phyloP scores from a whole-genome alignment of 2,888 invertebrate genomes.

The Mythimna albipuncta region DNA sequence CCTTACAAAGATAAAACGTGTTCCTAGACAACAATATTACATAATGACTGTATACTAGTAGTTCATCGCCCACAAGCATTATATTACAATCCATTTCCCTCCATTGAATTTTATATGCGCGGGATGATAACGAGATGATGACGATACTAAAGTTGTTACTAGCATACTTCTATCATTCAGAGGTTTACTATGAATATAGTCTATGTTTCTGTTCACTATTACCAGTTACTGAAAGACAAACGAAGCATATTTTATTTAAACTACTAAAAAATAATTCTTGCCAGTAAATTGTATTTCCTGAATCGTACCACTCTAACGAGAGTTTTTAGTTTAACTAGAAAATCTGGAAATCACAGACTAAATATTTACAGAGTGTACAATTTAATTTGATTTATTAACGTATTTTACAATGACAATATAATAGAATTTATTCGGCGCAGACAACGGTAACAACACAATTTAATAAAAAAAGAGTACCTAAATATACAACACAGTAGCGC shows the following conservation, averaged over 20 bases:
- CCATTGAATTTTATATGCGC: constrained; percentile 53
- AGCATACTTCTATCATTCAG: constrained; percentile 14
- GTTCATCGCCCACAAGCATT: constrained; percentile 55
- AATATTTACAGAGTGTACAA: no score
- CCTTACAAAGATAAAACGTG: constrained; percentile 11
- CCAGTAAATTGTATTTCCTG: no score
- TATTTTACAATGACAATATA: no score
- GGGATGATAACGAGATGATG: constrained; percentile 53
- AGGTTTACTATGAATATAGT: neutral
- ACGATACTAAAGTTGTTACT: constrained; percentile 30
- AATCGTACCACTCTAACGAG: no score
- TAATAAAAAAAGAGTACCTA: no score
- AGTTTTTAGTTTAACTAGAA: no score
- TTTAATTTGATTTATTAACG: no score
- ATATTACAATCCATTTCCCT: constrained; percentile 51
- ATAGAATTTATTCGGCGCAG: no score
- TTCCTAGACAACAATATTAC: constrained; percentile 37
- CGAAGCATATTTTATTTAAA: neutral
- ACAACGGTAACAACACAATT: no score
- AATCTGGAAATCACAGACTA: no score
- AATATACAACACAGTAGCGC: no score
- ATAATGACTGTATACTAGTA: constrained; percentile 41
- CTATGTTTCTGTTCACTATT: neutral
- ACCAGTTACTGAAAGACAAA: neutral
- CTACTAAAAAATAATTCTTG: neutral